phyloP scores from a whole-genome alignment of 1,140 invertebrate genomes.

The Physella acuta region DNA sequence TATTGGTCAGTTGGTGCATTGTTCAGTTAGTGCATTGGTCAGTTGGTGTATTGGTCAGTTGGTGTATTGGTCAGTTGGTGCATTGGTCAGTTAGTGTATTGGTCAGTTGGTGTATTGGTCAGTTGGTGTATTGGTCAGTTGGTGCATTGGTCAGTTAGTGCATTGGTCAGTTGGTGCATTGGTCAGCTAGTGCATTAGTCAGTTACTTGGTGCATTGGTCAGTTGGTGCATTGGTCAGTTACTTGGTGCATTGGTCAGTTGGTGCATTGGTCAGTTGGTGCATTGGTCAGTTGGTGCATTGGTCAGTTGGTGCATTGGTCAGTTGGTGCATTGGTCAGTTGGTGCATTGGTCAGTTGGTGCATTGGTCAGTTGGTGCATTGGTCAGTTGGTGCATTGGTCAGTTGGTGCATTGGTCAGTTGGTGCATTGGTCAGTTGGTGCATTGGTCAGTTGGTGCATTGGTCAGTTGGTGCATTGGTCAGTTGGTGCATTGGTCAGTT shows the following conservation, averaged over 20 bases:
- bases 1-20: too few relatives aligned
- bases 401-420: neutral
- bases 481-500: neutral
- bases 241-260: constrained; percentile 6
- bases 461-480: neutral
- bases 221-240: neutral
- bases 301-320: neutral
- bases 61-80: neutral
- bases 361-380: neutral
- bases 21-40: neutral
- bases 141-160: too few relatives aligned
- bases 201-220: too few relatives aligned
- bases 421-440: neutral
- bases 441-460: neutral
- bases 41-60: neutral
- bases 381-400: neutral
- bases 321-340: neutral
- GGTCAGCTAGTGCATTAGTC: too few relatives aligned
- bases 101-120: neutral
- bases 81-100: neutral
- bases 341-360: neutral
- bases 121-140: too few relatives aligned
- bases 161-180: too few relatives aligned
- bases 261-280: neutral
- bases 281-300: neutral